phyloP scores from a whole-genome alignment of 2,797 vertebrate genomes.

The Pangasius djambal region DNA sequence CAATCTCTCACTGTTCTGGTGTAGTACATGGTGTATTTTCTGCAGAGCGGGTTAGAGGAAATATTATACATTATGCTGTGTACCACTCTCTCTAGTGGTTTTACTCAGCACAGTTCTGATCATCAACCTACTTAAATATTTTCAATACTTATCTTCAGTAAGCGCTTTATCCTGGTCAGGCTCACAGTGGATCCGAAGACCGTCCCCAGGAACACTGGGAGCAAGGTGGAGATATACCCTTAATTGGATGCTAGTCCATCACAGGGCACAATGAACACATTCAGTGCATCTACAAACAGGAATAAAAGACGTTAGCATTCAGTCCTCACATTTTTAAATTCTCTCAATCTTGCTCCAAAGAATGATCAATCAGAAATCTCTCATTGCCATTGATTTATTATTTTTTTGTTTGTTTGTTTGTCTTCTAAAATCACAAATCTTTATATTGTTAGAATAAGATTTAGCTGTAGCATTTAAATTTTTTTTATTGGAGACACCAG shows the following conservation, averaged over 20 bases:
- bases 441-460: background rate
- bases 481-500: background rate
- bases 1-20: background rate
- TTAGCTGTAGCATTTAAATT: background rate
- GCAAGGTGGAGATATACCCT: background rate
- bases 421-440: background rate
- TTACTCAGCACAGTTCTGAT: background rate
- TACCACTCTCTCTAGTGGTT: background rate
- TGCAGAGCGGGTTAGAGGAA: background rate
- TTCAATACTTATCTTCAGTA: background rate
- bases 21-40: background rate
- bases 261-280: background rate
- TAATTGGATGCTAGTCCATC: background rate
- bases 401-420: background rate
- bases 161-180: background rate
- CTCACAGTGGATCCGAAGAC: background rate
- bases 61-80: background rate
- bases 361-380: background rate
- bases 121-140: background rate
- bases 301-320: background rate
- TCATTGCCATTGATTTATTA: background rate
- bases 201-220: background rate
- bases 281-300: background rate
- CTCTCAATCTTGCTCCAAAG: background rate
- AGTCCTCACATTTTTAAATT: background rate